These are phyloP conservation scores for Sinotaia quadrata DNA, from an alignment of 2,888 invertebrate species.

Conservation along the genomic window DNA sequence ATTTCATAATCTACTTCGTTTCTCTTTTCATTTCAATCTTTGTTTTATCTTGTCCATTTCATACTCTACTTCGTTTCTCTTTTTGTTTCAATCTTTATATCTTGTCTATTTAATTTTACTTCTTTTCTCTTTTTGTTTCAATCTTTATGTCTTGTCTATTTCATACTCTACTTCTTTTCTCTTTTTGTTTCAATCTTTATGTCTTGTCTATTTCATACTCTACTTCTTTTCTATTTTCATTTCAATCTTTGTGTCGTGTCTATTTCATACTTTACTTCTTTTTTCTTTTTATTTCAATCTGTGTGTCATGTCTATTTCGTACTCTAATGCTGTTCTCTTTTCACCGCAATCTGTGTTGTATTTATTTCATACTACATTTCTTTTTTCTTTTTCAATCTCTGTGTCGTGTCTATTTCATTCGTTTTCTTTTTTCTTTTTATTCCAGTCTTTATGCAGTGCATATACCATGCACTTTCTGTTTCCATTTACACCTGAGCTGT, in stretches of 20 bases:
- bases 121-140: not conserved
- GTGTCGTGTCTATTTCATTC: too few relatives aligned
- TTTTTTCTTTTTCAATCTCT: too few relatives aligned
- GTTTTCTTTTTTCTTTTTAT: too few relatives aligned
- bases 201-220: not conserved
- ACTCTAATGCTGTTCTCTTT: not conserved
- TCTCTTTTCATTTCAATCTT: not conserved
- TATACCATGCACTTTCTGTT: too few relatives aligned
- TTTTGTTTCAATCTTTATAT: not conserved
- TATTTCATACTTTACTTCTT: not conserved
- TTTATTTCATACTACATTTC: too few relatives aligned
- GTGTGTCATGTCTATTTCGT: too few relatives aligned
- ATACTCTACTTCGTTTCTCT: not conserved
- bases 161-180: not conserved
- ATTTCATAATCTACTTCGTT: not conserved
- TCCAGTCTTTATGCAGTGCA: too few relatives aligned
- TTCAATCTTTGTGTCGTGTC: not conserved
- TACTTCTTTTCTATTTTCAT: not conserved
- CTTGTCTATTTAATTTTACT: not conserved
- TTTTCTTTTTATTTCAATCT: not conserved
- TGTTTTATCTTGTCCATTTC: not conserved
- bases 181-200: not conserved
- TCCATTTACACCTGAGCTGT: too few relatives aligned
- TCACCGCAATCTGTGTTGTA: not conserved
- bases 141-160: constrained; percentile 2